Base-by-base conservation (phyloP, 2,888 invertebrate species). In the Aphodius sticticus region DNA sequence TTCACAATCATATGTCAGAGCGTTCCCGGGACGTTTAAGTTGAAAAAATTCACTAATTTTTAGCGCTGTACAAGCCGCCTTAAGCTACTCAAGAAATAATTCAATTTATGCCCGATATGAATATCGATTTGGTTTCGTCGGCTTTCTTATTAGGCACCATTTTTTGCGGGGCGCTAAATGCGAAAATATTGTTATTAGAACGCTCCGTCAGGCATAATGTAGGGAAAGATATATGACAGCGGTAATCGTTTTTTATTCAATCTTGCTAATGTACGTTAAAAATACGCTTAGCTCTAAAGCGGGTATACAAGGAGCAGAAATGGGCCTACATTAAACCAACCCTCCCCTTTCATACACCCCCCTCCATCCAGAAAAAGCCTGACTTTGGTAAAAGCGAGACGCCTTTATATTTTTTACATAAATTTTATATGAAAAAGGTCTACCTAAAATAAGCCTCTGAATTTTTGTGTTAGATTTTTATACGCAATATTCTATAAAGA, bases 241-340 rank as follows among this genome's bases (percentile, higher is more conserved):
- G 53, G 53, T 53, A 53, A 53, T 53, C 53, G 53, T 53, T 53
- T 53, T 53, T 53, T 53, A 53, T 53, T 53, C 53, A 53, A 53
- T 53, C 53, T 53, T 5, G 53, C 53, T 53, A 53, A 53, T 53
- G 53, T 12, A 53, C 53, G 53, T 53, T 53, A 53, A 53, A 53
- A 53, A 53, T 53, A 53, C 53, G 53, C 53, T 53, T 53, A 53
- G 53, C 53, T 7, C 53, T 9, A 53, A 53, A 53, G 53, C 53
- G 53, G 53, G 53, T 53, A 7, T 53, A 53, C 12, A 53, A 12
- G 53, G 53, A 7, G 7, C 53, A 53, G 53, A 53, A 53, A 53
- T 5, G 53, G 9, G 53, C 53, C 53, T 53, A 53, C 53, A 53
- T 53, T 53, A 53, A 9, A 53, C 26, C 26, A 2, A 5, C 53